phyloP scores from a whole-genome alignment of 2,113 vertebrate genomes.

The Centropristis striata region DNA sequence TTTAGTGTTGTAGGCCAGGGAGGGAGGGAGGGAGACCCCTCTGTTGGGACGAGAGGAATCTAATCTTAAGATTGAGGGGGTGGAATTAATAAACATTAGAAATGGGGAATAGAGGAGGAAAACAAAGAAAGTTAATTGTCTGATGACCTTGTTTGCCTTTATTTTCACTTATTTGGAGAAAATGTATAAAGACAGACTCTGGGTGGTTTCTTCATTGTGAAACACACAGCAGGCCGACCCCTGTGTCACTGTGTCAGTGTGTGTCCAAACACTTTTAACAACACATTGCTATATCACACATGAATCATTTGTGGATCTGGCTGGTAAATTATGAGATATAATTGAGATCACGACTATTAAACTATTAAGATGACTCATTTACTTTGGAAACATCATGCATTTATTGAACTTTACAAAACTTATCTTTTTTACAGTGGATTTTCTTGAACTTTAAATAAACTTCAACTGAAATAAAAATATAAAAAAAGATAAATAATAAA shows the following conservation, averaged over 20 bases:
- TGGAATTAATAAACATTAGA: constrained; percentile 74
- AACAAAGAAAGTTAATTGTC: constrained; percentile 71
- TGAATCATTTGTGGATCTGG: not conserved
- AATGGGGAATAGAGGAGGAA: constrained; percentile 46
- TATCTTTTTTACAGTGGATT: too few relatives aligned
- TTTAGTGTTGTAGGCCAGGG: constrained; percentile 25
- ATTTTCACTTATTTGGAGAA: constrained; percentile 37
- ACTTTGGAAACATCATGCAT: too few relatives aligned
- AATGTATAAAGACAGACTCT: constrained; percentile 22
- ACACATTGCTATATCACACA: not conserved
- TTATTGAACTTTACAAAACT: too few relatives aligned
- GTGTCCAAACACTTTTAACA: not conserved
- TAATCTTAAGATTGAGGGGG: constrained; percentile 67
- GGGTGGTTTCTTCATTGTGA: not conserved
- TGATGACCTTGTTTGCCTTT: constrained; percentile 72
- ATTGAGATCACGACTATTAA: too few relatives aligned
- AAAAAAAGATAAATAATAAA: too few relatives aligned
- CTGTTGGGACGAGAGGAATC: constrained; percentile 63
- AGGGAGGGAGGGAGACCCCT: constrained; percentile 29
- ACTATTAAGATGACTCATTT: too few relatives aligned
- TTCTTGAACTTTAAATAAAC: too few relatives aligned
- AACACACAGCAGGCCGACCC: constrained; percentile 1
- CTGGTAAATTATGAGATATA: constrained; percentile 2
- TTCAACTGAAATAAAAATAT: too few relatives aligned
- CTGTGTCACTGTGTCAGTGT: not conserved